Percentiles rank a stretch among this genome's conserved stretches.
phyloP scores from a whole-genome alignment of 2,113 vertebrate genomes.

The Malurus melanocephalus region DNA sequence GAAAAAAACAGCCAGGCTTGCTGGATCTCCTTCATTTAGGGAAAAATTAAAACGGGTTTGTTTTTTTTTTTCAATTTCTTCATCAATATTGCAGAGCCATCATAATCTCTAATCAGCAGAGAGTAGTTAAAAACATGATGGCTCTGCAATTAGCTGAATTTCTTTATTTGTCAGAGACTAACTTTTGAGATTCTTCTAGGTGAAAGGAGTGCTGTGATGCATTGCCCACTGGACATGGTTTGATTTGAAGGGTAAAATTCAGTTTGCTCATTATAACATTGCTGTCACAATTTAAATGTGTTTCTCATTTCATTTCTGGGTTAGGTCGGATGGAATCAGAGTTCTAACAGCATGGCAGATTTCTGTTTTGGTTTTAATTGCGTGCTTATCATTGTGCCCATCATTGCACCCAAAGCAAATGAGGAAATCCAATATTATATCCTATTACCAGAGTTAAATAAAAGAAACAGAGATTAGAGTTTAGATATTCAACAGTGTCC shows the following conservation, averaged over 20 bases:
- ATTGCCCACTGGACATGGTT: not conserved
- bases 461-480: not conserved
- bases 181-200: not conserved
- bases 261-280: not conserved
- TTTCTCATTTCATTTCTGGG: not conserved
- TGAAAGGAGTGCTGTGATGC: not conserved
- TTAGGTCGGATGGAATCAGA: not conserved
- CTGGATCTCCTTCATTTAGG: not conserved
- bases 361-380: not conserved
- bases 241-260: not conserved
- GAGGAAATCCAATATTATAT: not conserved
- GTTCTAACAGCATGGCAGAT: not conserved
- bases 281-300: not conserved
- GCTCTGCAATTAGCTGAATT: not conserved
- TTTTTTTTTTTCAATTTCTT: not conserved
- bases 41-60: not conserved
- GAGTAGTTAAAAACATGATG: not conserved
- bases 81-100: not conserved
- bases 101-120: not conserved
- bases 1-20: not conserved
- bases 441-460: not conserved
- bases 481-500: not conserved
- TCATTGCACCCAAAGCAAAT: not conserved
- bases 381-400: not conserved
- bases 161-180: not conserved